Evolutionary conservation across 2,113 vertebrate genomes (phyloP), one percentile per base, ranked within the genome.

Genomic region (Oxygymnocypris stewartii): DNA sequence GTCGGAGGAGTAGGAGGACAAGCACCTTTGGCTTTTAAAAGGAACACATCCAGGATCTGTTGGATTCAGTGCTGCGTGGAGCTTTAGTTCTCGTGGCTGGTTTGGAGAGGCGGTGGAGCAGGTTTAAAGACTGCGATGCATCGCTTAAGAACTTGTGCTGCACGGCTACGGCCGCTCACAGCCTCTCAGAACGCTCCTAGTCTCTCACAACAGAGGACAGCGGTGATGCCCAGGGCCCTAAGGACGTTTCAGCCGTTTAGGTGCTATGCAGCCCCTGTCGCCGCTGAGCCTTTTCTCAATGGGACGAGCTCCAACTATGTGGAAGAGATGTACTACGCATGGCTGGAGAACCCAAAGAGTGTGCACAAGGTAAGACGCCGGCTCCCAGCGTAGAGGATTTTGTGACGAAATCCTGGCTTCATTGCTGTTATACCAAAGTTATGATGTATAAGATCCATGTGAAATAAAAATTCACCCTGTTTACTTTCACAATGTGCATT

Each of bases 261-360:
- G 91, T 92, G 92, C 92, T 96, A 95, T 85, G 94, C 94, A 0
- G 90, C 95, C 18, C 94, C 96, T 0, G 96, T 95, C 86, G 94
- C 96, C 84, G 93, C 97, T 0, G 97, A 99, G 87, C 96, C 98
- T 0, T 98, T 97, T 90, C 94, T 98, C 25, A 99, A 96, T 28
- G 97, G 97, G 89, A 97, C 97, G 92, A 97, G 96, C 92, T 96
- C 95, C 1, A 99, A 97, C 94, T 99, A 99, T 89, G 93, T 99
- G 93, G 97, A 99, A 92, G 97, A 99, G 92, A 98, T 99, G 98
- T 99, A 98, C 93, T 95, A 93, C 84, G 95, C 97, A 0, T 99
- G 98, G 98, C 94, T 98, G 94, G 97, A 99, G 92, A 95, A 99
- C 84, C 97, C 97, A 87, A 96, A 94, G 92, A 98, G 95, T 88